Conservation (phyloP, 2,113 vertebrate species). For the Chionis minor region DNA sequence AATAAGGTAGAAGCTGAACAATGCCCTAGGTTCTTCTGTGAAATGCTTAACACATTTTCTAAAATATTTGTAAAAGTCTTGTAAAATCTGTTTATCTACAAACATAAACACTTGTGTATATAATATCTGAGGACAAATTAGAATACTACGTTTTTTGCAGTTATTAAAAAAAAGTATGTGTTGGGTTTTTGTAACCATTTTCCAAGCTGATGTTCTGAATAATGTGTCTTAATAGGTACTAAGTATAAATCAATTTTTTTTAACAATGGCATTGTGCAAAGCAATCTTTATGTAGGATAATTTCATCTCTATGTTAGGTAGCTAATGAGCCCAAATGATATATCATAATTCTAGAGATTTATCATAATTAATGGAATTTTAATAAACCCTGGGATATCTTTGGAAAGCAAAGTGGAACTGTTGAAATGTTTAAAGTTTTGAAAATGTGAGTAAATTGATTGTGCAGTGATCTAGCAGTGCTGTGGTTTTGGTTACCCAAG, state of each 20-base stretch:
- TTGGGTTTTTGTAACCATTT: neutral
- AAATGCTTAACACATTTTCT: neutral
- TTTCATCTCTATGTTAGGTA: neutral
- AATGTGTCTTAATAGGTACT: slow-evolving; percentile 42
- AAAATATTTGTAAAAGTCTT: neutral
- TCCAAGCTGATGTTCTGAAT: slow-evolving; percentile 42
- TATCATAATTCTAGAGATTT: neutral
- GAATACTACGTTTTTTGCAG: neutral
- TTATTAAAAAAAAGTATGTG: neutral
- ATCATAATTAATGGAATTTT: neutral
- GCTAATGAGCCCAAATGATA: slow-evolving; percentile 20
- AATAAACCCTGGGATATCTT: neutral
- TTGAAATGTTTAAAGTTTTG: neutral
- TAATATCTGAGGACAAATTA: neutral
- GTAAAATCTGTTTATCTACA: neutral
- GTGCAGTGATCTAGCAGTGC: fast-evolving
- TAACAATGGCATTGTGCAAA: neutral
- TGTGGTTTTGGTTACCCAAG: neutral
- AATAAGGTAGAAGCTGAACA: neutral
- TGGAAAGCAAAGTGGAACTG: neutral
- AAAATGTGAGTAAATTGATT: neutral
- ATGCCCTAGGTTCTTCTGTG: neutral
- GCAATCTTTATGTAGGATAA: neutral
- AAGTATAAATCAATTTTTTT: neutral
- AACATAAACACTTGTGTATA: neutral